Percentiles rank a stretch among this genome's conserved stretches.
phyloP scores from a whole-genome alignment of 2,113 vertebrate genomes.

The Mus pahari region DNA sequence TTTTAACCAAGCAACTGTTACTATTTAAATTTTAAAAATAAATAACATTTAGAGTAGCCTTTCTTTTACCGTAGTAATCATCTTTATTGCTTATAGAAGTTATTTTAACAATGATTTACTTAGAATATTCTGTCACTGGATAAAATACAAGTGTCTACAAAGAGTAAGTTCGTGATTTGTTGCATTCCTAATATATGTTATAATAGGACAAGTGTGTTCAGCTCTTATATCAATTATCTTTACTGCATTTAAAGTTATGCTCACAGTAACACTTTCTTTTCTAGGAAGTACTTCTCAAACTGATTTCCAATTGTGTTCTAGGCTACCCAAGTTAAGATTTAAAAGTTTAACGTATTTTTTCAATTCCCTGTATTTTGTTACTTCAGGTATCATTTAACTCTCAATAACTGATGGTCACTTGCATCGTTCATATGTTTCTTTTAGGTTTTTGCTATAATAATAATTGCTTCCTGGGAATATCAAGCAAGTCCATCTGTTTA shows the following conservation, averaged over 20 bases:
- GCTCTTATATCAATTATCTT: background rate
- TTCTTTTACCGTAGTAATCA: conserved; percentile 52
- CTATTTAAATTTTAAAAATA: conserved; percentile 59
- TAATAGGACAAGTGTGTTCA: background rate
- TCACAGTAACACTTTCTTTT: background rate
- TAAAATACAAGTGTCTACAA: conserved; percentile 44
- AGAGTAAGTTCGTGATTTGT: conserved; percentile 37
- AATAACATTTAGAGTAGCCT: conserved; percentile 54
- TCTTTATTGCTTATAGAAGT: conserved; percentile 24
- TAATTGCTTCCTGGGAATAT: background rate
- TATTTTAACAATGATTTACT: conserved; percentile 39
- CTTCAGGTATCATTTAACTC: conserved; percentile 32
- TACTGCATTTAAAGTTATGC: conserved; percentile 17
- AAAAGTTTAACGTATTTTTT: conserved; percentile 42
- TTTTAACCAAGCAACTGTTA: conserved; percentile 65
- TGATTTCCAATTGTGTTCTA: conserved; percentile 39
- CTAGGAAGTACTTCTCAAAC: conserved; percentile 40
- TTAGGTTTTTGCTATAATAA: background rate
- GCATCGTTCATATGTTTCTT: background rate
- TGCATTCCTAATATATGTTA: conserved; percentile 21
- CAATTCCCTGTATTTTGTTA: conserved; percentile 59
- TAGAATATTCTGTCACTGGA: conserved; percentile 42
- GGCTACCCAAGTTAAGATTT: conserved; percentile 18
- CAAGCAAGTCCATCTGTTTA: background rate
- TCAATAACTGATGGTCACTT: background rate